Evolutionary conservation across 2,113 vertebrate genomes (phyloP).

Genomic region (Odontophorus gujanensis): DNA sequence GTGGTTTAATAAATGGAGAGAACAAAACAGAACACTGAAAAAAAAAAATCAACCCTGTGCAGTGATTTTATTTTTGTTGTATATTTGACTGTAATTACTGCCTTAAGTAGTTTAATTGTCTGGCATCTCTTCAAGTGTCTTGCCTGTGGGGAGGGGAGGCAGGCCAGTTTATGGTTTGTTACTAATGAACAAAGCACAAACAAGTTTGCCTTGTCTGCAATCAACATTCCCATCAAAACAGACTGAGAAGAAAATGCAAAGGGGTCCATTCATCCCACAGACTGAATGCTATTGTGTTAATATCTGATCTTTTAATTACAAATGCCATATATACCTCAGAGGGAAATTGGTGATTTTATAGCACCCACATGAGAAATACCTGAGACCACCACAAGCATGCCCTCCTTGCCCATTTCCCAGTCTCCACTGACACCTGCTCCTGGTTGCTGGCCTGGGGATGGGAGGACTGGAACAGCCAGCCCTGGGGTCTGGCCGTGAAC

Average conservation of each 20-base stretch:
- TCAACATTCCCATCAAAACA: constrained; percentile 49
- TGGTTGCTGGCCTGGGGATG: background rate
- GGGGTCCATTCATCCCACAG: background rate
- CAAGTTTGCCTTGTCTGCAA: constrained; percentile 64
- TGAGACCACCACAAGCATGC: background rate
- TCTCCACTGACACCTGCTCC: background rate
- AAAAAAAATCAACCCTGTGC: background rate
- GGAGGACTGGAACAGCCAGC: background rate
- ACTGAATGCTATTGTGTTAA: background rate
- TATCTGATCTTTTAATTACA: background rate
- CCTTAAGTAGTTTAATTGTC: constrained; percentile 67
- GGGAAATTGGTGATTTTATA: background rate
- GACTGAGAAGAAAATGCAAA: background rate
- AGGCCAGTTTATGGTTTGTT: constrained; percentile 63
- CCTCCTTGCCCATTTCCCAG: background rate
- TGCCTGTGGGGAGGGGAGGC: constrained; percentile 61
- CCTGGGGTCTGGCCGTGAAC: background rate
- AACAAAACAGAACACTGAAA: constrained; percentile 57
- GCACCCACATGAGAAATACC: background rate
- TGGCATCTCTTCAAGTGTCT: constrained; percentile 55
- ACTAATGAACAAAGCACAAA: constrained; percentile 64
- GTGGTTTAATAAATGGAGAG: constrained; percentile 29
- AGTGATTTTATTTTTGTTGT: constrained; percentile 69
- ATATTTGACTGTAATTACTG: constrained; percentile 69
- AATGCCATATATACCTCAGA: background rate